Conservation (phyloP, 2,888 invertebrate species). For the Oscheius onirici region DNA sequence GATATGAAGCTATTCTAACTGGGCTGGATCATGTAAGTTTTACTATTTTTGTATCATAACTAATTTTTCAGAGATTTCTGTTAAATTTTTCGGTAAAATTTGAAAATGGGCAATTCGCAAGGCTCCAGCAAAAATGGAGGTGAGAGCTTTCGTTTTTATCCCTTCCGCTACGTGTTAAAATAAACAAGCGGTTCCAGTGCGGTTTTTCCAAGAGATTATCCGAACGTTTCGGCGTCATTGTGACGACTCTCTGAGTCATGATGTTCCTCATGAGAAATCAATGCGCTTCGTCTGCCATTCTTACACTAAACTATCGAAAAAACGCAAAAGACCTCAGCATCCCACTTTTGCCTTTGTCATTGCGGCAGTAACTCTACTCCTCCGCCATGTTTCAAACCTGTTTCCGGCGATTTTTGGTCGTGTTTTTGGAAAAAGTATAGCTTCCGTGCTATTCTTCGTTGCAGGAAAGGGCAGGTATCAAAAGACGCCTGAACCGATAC, state of each 20-base stretch:
- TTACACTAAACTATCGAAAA: constrained; percentile 28
- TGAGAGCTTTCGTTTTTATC: no score
- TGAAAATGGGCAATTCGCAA: constrained; percentile 26
- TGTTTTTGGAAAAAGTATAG: neutral
- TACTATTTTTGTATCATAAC: neutral
- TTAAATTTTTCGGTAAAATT: neutral
- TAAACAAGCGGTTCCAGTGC: neutral
- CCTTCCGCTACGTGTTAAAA: no score
- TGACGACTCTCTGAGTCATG: constrained; percentile 9
- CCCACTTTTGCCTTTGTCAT: neutral
- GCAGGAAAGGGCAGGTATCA: neutral
- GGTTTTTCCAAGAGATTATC: neutral
- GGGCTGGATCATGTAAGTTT: neutral
- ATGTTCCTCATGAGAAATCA: constrained; percentile 12
- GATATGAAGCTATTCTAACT: neutral
- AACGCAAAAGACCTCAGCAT: constrained; percentile 21
- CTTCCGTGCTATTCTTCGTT: neutral
- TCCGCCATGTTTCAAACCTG: constrained; percentile 12
- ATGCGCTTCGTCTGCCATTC: constrained; percentile 5
- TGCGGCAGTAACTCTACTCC: constrained; percentile 26
- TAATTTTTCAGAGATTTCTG: neutral
- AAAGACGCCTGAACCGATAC: neutral
- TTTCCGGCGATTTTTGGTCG: constrained; percentile 22
- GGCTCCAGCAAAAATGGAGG: constrained; percentile 19
- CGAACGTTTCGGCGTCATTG: neutral